A percentile compares a stretch with the other conserved stretches of the same genome.
phyloP scores from a whole-genome alignment of 2,797 vertebrate species.

The Sebastes matsubarae region DNA sequence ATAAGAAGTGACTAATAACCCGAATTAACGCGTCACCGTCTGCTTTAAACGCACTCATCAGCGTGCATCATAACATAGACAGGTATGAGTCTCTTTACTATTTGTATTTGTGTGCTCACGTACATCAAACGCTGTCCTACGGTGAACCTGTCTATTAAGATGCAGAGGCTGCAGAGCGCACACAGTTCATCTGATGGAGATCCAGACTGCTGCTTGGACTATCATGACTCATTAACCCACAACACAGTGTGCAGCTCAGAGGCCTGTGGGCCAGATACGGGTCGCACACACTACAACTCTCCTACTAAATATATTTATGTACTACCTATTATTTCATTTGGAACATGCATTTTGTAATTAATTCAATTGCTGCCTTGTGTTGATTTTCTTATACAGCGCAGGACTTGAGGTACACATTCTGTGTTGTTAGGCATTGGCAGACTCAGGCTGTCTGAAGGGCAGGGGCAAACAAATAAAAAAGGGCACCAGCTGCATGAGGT shows the following conservation, averaged over 20 bases:
- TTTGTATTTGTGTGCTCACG: conserved; percentile 5
- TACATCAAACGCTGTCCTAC: conserved; percentile 1
- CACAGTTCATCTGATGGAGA: conserved; percentile 27
- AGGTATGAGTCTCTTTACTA: background rate
- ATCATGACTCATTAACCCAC: conserved; percentile 65
- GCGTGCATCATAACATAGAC: background rate
- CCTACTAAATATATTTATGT: background rate
- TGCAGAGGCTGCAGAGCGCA: conserved; percentile 16
- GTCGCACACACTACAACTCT: conserved; percentile 17
- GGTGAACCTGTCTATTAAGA: conserved; percentile 25
- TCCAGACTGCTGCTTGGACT: conserved; percentile 35
- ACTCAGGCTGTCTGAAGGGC: too few relatives aligned
- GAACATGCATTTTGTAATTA: background rate
- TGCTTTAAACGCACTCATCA: background rate
- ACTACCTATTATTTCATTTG: background rate
- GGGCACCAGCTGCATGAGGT: too few relatives aligned
- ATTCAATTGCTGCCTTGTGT: background rate
- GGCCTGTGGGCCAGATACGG: conserved; percentile 14
- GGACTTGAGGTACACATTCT: too few relatives aligned
- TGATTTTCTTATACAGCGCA: background rate
- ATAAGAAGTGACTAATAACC: conserved; percentile 27
- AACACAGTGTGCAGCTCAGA: conserved; percentile 34
- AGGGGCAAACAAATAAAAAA: too few relatives aligned
- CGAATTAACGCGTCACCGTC: conserved; percentile 1
- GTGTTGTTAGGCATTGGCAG: too few relatives aligned